These are phyloP conservation scores for Orthonychiurus folsomi DNA, from an alignment of 2,888 invertebrate species.

Conservation along the genomic window DNA sequence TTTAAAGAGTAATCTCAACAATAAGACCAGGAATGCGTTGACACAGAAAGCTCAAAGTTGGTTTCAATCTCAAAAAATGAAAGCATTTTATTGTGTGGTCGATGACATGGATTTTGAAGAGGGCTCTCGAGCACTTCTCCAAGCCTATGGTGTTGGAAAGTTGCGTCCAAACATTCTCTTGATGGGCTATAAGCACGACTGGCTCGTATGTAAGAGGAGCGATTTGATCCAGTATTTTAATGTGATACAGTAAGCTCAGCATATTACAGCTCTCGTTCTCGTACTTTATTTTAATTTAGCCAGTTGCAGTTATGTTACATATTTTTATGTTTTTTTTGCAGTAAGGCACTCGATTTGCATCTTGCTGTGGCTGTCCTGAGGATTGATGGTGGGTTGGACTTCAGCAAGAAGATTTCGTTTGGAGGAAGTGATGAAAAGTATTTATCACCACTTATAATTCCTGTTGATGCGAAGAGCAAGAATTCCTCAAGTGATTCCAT, in stretches of 20 bases:
- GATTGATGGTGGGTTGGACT: slow-evolving; percentile 76
- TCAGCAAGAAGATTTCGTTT: slow-evolving; percentile 46
- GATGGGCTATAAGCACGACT: slow-evolving; percentile 52
- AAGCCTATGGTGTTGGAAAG: slow-evolving; percentile 51
- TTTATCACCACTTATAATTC: slow-evolving; percentile 16
- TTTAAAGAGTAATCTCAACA: slow-evolving; percentile 29
- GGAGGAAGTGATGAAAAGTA: slow-evolving; percentile 32
- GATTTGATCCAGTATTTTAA: slow-evolving; percentile 50
- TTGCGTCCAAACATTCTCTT: slow-evolving; percentile 51
- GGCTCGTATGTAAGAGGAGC: slow-evolving; percentile 46
- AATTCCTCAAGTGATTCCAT: slow-evolving; percentile 32
- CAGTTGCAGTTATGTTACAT: too few species aligned
- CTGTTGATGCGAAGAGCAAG: slow-evolving; percentile 29
- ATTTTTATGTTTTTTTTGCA: too few species aligned
- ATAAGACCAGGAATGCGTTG: slow-evolving; percentile 28
- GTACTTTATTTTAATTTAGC: too few species aligned
- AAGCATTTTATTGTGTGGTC: slow-evolving; percentile 49
- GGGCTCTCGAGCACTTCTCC: slow-evolving; percentile 42
- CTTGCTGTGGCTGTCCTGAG: slow-evolving; percentile 83
- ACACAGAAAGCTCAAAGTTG: slow-evolving; percentile 42
- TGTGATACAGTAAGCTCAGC: slow-evolving; percentile 49
- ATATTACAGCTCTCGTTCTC: not conserved
- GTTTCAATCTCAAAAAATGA: slow-evolving; percentile 49
- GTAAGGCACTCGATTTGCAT: slow-evolving; percentile 86
- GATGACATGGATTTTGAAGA: slow-evolving; percentile 41